phyloP scores from a whole-genome alignment of 2,797 vertebrate species.

The Halcyon smyrnensis region DNA sequence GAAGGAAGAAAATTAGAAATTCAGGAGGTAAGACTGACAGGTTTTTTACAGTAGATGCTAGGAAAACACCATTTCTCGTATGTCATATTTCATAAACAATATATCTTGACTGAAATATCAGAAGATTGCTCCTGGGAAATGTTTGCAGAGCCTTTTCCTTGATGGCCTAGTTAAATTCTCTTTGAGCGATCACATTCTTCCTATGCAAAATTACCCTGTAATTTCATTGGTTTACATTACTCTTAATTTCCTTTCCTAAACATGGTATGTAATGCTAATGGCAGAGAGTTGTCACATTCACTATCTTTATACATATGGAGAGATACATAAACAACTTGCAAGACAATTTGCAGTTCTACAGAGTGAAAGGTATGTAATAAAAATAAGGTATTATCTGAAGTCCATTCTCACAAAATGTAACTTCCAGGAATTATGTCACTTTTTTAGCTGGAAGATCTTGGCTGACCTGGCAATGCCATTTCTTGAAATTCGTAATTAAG shows the following conservation, averaged over 20 bases:
- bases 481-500: constrained; percentile 12
- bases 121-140: neutral
- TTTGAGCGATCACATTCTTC: neutral
- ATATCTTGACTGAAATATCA: neutral
- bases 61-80: neutral
- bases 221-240: neutral
- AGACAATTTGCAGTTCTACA: neutral
- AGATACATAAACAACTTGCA: neutral
- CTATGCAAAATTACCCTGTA: neutral
- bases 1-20: neutral
- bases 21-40: neutral
- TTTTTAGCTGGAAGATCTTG: neutral
- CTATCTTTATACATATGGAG: neutral
- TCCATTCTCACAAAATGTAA: neutral
- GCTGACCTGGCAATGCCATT: constrained; percentile 9
- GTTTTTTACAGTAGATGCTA: neutral
- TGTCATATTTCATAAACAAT: neutral
- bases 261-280: neutral
- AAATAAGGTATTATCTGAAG: neutral
- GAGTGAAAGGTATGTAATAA: neutral
- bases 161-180: neutral
- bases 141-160: neutral
- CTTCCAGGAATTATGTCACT: neutral
- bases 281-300: neutral
- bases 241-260: neutral